Percentiles rank a stretch among this genome's conserved stretches.
These are phyloP conservation scores for Spilarctia lutea DNA, from an alignment of 2,888 invertebrate species.

Conservation along the genomic window DNA sequence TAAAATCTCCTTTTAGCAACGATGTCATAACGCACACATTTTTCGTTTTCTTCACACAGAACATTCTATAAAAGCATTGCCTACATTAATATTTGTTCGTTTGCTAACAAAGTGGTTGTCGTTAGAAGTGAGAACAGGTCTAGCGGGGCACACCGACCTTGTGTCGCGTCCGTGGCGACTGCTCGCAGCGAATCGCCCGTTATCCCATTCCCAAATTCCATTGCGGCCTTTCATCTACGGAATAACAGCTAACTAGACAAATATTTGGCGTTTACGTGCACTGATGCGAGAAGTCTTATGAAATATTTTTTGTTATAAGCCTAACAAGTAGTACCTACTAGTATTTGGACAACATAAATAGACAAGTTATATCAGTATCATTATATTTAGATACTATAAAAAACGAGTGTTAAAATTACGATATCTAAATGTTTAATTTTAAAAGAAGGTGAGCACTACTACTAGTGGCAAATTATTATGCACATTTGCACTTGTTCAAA, in stretches of 20 bases:
- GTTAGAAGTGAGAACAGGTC: constrained; percentile 45
- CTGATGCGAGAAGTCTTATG: not conserved
- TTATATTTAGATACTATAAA: not conserved
- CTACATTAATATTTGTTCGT: constrained; percentile 29
- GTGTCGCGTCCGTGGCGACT: constrained; percentile 50
- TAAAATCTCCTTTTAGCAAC: not conserved
- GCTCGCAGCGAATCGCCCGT: constrained; percentile 47
- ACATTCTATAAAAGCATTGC: constrained; percentile 17
- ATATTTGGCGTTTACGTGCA: constrained; percentile 19
- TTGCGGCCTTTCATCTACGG: constrained; percentile 52
- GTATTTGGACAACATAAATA: not conserved
- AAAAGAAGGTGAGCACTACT: not conserved
- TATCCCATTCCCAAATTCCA: constrained; percentile 70
- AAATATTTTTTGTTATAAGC: not conserved
- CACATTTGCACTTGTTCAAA: not conserved
- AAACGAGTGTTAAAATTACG: not conserved
- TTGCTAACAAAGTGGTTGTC: constrained; percentile 36
- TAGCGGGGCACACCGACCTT: constrained; percentile 69
- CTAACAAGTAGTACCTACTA: not conserved
- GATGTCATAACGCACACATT: not conserved
- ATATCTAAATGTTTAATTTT: not conserved
- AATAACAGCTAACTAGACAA: constrained; percentile 23
- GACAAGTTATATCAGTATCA: not conserved
- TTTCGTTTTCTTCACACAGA: not conserved
- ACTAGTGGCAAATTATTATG: not conserved